Percentiles rank a stretch among this genome's conserved stretches.
Evolutionary conservation across 2,888 invertebrate genomes (phyloP).

Genomic region (Thysanoteuthis rhombus): DNA sequence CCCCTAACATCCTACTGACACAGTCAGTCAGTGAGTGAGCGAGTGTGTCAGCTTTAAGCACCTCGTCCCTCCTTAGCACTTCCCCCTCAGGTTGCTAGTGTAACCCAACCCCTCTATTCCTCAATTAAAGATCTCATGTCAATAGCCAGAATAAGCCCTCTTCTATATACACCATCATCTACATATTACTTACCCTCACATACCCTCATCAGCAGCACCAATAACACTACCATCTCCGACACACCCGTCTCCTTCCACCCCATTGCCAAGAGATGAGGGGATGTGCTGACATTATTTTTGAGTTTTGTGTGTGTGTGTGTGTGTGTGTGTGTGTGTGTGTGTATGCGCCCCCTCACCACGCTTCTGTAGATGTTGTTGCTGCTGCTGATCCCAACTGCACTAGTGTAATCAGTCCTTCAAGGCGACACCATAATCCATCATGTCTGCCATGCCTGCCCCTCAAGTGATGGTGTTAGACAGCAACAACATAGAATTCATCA

Average conservation of each 20-base stretch:
- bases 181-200: neutral
- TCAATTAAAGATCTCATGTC: slow-evolving; percentile 12
- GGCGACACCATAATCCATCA: slow-evolving; percentile 12
- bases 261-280: neutral
- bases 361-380: neutral
- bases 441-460: neutral
- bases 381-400: neutral
- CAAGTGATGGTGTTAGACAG: slow-evolving; percentile 12
- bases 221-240: neutral
- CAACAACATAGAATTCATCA: slow-evolving; percentile 12
- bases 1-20: neutral
- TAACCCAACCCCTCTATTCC: slow-evolving; percentile 12
- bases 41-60: neutral
- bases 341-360: neutral
- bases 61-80: neutral
- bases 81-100: neutral
- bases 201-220: neutral
- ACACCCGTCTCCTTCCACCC: neutral
- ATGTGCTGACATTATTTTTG: neutral
- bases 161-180: slow-evolving; percentile 12
- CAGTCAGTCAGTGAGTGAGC: neutral
- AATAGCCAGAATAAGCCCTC: slow-evolving; percentile 12
- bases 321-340: neutral
- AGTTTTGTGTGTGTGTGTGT: neutral
- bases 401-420: slow-evolving; percentile 12